A percentile compares a stretch with the other conserved stretches of the same genome.
phyloP scores from a whole-genome alignment of 2,888 invertebrate genomes.

The Malachius bipustulatus region DNA sequence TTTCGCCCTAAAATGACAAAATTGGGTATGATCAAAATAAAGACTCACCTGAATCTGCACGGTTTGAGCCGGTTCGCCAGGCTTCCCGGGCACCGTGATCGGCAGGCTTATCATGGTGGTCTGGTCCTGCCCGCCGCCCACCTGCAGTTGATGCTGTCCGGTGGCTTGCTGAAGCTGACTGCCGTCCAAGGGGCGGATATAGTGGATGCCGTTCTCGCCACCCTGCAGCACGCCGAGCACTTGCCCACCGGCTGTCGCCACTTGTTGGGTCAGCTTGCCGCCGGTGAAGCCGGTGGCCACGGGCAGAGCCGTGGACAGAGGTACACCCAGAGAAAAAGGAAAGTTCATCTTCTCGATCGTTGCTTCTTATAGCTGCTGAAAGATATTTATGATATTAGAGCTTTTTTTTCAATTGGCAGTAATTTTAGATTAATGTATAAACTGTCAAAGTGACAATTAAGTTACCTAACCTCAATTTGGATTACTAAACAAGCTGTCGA shows the following conservation, averaged over 20 bases:
- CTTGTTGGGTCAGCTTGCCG: constrained; percentile 58
- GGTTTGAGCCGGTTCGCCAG: constrained; percentile 64
- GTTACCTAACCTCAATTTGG: too few relatives aligned
- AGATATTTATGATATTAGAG: too few relatives aligned
- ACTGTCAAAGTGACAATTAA: too few relatives aligned
- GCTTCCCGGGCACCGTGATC: constrained; percentile 65
- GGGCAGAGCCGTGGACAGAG: constrained; percentile 45
- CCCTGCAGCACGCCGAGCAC: constrained; percentile 58
- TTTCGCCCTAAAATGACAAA: not conserved
- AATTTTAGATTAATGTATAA: too few relatives aligned
- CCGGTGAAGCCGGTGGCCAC: constrained; percentile 50
- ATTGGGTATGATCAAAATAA: not conserved
- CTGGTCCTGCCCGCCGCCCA: constrained; percentile 29
- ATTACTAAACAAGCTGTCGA: too few relatives aligned
- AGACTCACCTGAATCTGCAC: constrained; percentile 60
- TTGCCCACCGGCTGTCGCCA: constrained; percentile 52
- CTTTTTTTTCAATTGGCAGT: too few relatives aligned
- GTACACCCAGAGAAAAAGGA: constrained; percentile 53
- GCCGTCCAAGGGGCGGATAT: constrained; percentile 52
- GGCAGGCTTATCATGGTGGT: constrained; percentile 64
- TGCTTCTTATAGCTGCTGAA: too few relatives aligned
- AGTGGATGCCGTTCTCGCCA: constrained; percentile 63
- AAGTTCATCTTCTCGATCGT: constrained; percentile 72
- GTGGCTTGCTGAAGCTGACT: constrained; percentile 38
- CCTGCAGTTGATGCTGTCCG: constrained; percentile 25